Evolutionary conservation across 2,797 vertebrate species (phyloP), one percentile per base, ranked within the genome.

Genomic region (Coreius guichenoti): DNA sequence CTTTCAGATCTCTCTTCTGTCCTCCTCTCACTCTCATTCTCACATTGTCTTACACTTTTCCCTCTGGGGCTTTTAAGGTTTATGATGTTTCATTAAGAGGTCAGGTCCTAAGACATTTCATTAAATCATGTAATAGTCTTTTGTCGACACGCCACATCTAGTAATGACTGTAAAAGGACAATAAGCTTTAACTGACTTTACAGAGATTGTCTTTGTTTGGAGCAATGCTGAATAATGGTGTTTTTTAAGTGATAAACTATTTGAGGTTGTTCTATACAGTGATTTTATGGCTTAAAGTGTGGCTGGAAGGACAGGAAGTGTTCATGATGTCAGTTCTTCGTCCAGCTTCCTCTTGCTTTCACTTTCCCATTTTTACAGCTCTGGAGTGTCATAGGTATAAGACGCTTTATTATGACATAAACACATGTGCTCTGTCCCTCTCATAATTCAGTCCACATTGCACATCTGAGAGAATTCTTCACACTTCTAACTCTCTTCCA

Each of bases 401-500:
- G 54, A 84, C 39, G 74, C 74, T 78, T 87, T 88, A 87, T 87
- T 86, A 82, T 83, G 81, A 88, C 86, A 86, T 79, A 69, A 86
- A 89, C 87, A 92, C 82, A 86, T 87, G 91, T 91, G 84, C 89
- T 86, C 91, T 91, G 89, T 90, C 87, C 90, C 91, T 86, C 92
- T 93, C 91, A 90, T 91, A 92, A 93, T 93, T 94, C 91, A 91
- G 91, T 91, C 75, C 90, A 91, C 92, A 92, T 90, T 91, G 93
- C 92, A 92, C 92, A 94, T 95, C 94, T 94, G 92, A 95, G 91
- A 92, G 93, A 95, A 94, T 93, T 93, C 93, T 94, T 92, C 93
- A 93, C 93, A 93, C 92, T 92, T 93, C 92, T 95, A 95, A 95
- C 94, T 94, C 94, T 92, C 82, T 92, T 93, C 92, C 93, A 94